Conservation (phyloP, 1,140 invertebrate species). For the Megalonaias nervosa region DNA sequence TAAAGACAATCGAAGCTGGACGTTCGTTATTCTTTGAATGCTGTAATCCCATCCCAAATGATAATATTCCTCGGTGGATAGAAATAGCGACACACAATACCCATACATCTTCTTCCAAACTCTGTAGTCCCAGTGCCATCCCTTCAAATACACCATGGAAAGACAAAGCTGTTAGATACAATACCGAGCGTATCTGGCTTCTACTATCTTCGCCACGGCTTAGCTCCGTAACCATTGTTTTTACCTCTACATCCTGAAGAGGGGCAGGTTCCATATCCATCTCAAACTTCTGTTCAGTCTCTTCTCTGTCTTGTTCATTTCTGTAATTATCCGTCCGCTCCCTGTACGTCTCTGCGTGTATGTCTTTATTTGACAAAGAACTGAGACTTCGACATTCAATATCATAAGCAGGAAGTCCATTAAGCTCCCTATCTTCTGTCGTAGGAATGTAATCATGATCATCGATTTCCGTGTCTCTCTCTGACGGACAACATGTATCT, state of each 20-base stretch:
- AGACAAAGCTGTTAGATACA: conserved; percentile 87
- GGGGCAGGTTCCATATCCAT: conserved; percentile 50
- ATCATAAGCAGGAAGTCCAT: conserved; percentile 15
- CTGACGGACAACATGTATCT: conserved; percentile 22
- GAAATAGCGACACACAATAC: conserved; percentile 60
- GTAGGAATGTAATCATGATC: conserved; percentile 23
- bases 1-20: conserved; percentile 72
- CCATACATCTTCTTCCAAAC: conserved; percentile 61
- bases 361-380: conserved; percentile 23
- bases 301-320: neutral
- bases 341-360: conserved; percentile 8
- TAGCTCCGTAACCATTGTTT: conserved; percentile 60
- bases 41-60: conserved; percentile 62
- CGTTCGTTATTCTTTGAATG: conserved; percentile 70
- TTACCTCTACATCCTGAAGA: conserved; percentile 57
- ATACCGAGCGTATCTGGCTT: conserved; percentile 59
- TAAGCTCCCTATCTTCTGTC: conserved; percentile 16
- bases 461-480: conserved; percentile 17
- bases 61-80: conserved; percentile 57
- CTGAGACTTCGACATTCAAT: conserved; percentile 45
- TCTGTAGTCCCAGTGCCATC: conserved; percentile 84
- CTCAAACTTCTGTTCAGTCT: conserved; percentile 17
- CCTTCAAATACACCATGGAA: conserved; percentile 95
- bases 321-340: conserved; percentile 3
- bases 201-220: conserved; percentile 43